phyloP scores from a whole-genome alignment of 2,797 vertebrate species.

The Ctenopoma kingsleyae region DNA sequence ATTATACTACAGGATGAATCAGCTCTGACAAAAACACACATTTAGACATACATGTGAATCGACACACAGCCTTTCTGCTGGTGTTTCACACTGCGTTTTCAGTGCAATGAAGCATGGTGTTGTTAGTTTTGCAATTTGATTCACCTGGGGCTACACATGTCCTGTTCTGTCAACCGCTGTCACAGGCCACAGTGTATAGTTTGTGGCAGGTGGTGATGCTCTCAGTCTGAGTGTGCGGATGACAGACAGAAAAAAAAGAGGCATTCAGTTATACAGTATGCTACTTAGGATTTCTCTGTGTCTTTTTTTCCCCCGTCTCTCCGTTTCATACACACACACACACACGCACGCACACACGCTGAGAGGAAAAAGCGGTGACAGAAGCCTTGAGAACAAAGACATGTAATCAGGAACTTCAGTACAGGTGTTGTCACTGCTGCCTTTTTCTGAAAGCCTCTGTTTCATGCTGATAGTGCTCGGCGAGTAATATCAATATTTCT shows the following conservation, averaged over 20 bases:
- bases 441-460: constrained; percentile 52
- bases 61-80: constrained; percentile 48
- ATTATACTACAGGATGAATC: constrained; percentile 25
- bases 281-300: constrained; percentile 19
- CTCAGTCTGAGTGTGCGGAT: constrained; percentile 21
- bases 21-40: constrained; percentile 38
- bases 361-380: constrained; percentile 22
- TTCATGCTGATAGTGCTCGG: constrained; percentile 59
- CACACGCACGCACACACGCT: not conserved
- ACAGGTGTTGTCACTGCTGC: constrained; percentile 64
- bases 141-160: constrained; percentile 78
- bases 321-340: not conserved
- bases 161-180: constrained; percentile 73
- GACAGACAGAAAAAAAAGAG: constrained; percentile 41
- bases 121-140: constrained; percentile 78
- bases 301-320: constrained; percentile 12
- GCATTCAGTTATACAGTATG: constrained; percentile 18
- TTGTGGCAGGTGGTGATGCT: constrained; percentile 71
- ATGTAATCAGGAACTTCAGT: constrained; percentile 60
- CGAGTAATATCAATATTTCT: constrained; percentile 69
- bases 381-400: constrained; percentile 50
- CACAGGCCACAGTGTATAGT: constrained; percentile 49
- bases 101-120: constrained; percentile 73
- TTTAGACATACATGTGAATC: constrained; percentile 28
- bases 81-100: constrained; percentile 59